Percentiles rank a stretch among this genome's conserved stretches.
phyloP scores from a whole-genome alignment of 53 echinoderm and acorn worm species.

The Actinopyga echinites region DNA sequence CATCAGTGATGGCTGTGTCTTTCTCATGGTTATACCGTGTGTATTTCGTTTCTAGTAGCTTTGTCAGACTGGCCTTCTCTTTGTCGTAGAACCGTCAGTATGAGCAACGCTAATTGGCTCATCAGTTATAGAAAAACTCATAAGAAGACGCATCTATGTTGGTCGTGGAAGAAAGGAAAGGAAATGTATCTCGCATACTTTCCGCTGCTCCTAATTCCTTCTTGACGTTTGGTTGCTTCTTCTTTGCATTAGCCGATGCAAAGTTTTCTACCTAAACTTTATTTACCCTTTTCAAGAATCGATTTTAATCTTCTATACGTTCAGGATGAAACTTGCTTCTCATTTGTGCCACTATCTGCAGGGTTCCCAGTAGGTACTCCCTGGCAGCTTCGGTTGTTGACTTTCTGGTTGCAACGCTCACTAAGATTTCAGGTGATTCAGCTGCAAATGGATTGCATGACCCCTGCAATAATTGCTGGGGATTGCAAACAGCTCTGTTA shows the following conservation, averaged over 20 bases:
- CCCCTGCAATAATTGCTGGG: neutral
- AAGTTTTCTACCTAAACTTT: slow-evolving; percentile 51
- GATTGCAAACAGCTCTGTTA: neutral
- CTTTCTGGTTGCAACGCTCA: slow-evolving; percentile 52
- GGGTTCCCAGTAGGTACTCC: neutral
- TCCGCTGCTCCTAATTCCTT: slow-evolving; percentile 6
- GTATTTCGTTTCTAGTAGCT: slow-evolving; percentile 20
- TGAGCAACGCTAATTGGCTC: slow-evolving; percentile 40
- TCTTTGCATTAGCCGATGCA: slow-evolving; percentile 19
- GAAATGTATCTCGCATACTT: slow-evolving; percentile 47
- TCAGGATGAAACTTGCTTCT: slow-evolving; percentile 24
- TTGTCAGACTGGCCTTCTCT: slow-evolving; percentile 26
- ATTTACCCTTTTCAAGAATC: slow-evolving; percentile 47
- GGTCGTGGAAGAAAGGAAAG: slow-evolving; percentile 27
- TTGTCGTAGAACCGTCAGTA: slow-evolving; percentile 12
- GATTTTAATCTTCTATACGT: slow-evolving; percentile 15
- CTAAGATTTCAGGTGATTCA: neutral
- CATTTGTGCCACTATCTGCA: neutral
- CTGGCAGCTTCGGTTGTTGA: neutral
- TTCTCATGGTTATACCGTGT: neutral
- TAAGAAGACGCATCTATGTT: slow-evolving; percentile 45
- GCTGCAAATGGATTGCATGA: slow-evolving; percentile 59
- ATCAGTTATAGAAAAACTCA: slow-evolving; percentile 46
- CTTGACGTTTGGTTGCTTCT: slow-evolving; percentile 29
- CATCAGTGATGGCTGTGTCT: neutral